Conservation (phyloP, 1,140 invertebrate genomes). For the Eulimnadia texana region DNA sequence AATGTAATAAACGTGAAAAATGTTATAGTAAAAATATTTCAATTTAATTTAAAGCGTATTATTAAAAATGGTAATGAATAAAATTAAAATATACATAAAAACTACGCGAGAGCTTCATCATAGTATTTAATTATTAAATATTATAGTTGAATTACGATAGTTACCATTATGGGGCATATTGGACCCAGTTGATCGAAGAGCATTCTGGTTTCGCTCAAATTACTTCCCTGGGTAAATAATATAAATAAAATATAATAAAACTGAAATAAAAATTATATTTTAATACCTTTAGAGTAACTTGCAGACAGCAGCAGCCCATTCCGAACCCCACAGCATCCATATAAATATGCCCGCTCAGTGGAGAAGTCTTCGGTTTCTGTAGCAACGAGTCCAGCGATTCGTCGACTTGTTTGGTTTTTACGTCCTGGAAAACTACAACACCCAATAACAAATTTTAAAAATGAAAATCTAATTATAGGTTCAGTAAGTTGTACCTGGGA, state of each 20-base stretch:
- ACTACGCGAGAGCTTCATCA: no score
- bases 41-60: no score
- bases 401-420: conserved; percentile 56
- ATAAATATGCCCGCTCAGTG: conserved; percentile 69
- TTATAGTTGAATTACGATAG: conserved; percentile 14
- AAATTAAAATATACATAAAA: no score
- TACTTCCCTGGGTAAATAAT: conserved; percentile 75
- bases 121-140: no score
- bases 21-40: no score
- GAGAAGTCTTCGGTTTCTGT: conserved; percentile 36
- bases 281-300: conserved; percentile 65
- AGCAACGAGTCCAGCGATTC: conserved; percentile 43
- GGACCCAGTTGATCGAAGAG: conserved; percentile 96
- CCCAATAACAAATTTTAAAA: conserved; percentile 43
- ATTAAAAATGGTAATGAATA: no score
- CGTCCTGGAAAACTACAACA: conserved; percentile 71
- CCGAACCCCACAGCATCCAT: conserved; percentile 99
- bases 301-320: conserved; percentile 96
- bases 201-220: conserved; percentile 83
- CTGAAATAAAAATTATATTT: no score
- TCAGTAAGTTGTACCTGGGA: conserved; percentile 57
- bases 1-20: no score
- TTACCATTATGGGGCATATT: conserved; percentile 91
- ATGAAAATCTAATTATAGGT: no score
- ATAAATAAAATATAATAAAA: no score